These are phyloP conservation scores for Leptinotarsa tumamoca DNA, from an alignment of 2,888 invertebrate genomes.

Conservation along the genomic window DNA sequence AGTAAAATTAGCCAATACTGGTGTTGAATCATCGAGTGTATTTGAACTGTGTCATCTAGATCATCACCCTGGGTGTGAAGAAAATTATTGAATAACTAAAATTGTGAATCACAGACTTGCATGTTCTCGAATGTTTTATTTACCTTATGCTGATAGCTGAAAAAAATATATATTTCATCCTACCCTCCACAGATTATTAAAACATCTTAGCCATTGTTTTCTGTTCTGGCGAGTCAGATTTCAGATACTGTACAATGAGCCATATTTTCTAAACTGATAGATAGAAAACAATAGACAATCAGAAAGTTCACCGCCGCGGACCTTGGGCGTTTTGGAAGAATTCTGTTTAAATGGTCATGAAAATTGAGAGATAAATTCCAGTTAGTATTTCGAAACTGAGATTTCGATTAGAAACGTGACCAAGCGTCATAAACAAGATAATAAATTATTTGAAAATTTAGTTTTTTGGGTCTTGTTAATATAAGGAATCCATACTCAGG, in stretches of 20 bases:
- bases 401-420: background rate
- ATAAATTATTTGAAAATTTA: too few relatives aligned
- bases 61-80: too few relatives aligned
- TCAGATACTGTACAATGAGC: background rate
- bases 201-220: slow-evolving; percentile 1
- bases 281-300: background rate
- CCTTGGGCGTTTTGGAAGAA: background rate
- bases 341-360: background rate
- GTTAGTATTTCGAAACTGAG: background rate
- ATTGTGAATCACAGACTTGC: too few relatives aligned
- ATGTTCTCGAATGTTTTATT: too few relatives aligned
- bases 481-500: too few relatives aligned
- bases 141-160: background rate
- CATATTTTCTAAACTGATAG: background rate
- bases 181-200: background rate
- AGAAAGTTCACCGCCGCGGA: background rate
- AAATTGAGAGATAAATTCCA: background rate
- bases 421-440: too few relatives aligned
- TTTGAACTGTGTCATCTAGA: too few relatives aligned
- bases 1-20: too few relatives aligned
- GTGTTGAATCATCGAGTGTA: too few relatives aligned
- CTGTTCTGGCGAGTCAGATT: background rate
- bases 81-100: too few relatives aligned
- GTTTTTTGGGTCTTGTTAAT: too few relatives aligned
- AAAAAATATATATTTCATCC: background rate